phyloP scores from a whole-genome alignment of 2,888 invertebrate genomes.

The Lasioglossum pauxillum region DNA sequence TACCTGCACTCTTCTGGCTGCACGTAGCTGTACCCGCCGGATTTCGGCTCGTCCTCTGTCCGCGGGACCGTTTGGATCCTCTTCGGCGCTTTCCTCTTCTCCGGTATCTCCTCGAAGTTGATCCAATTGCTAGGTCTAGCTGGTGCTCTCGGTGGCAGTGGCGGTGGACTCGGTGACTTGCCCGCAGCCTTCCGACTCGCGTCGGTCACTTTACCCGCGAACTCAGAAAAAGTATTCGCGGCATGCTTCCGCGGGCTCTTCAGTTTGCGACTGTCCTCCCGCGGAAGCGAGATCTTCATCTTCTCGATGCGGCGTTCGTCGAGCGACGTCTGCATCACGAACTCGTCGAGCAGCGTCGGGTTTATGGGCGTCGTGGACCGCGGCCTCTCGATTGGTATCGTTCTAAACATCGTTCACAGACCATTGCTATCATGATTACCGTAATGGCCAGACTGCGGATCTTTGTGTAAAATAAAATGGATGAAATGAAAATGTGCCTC shows the following conservation, averaged over 20 bases:
- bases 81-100: conserved; percentile 92
- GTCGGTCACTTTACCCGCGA: conserved; percentile 87
- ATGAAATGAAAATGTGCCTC: too few relatives aligned
- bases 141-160: conserved; percentile 80
- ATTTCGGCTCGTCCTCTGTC: conserved; percentile 82
- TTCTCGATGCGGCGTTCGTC: conserved; percentile 86
- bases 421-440: neutral
- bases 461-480: neutral
- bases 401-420: conserved; percentile 82
- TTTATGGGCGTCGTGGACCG: conserved; percentile 90
- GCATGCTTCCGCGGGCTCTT: conserved; percentile 84
- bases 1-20: conserved; percentile 93
- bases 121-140: conserved; percentile 89
- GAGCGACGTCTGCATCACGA: conserved; percentile 85
- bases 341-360: conserved; percentile 90
- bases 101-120: conserved; percentile 94
- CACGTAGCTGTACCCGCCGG: conserved; percentile 89
- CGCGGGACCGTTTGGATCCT: conserved; percentile 92
- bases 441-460: neutral
- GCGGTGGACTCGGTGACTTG: conserved; percentile 82
- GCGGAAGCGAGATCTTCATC: conserved; percentile 89
- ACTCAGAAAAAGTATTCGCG: conserved; percentile 87
- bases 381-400: conserved; percentile 90
- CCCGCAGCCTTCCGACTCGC: conserved; percentile 82
- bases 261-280: conserved; percentile 85